Evolutionary conservation across 2,888 invertebrate genomes (phyloP).

Genomic region (Sturmia bella): DNA sequence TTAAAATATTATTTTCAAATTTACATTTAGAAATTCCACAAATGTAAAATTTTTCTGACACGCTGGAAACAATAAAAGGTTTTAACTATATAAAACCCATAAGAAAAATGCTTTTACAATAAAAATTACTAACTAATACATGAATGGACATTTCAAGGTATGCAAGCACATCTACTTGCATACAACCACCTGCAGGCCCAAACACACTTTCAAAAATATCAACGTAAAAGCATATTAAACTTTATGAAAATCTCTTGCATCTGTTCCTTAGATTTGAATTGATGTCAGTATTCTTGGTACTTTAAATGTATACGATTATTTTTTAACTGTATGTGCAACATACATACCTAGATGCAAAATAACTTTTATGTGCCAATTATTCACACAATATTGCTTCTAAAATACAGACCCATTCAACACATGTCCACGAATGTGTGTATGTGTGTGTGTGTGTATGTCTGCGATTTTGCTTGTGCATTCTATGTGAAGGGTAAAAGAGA

Average conservation of each 20-base stretch:
- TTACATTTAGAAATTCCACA: not conserved
- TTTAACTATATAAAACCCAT: constrained; percentile 36
- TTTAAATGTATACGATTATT: constrained; percentile 21
- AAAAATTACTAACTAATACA: constrained; percentile 42
- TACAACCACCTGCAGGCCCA: too few species aligned
- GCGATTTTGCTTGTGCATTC: not conserved
- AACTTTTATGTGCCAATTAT: constrained; percentile 65
- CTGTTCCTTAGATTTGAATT: constrained; percentile 50
- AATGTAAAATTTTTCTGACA: constrained; percentile 20
- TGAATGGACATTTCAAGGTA: constrained; percentile 1
- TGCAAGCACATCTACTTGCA: not conserved
- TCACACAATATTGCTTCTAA: constrained; percentile 63
- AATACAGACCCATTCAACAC: constrained; percentile 8
- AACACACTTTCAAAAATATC: too few species aligned
- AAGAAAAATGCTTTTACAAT: constrained; percentile 44
- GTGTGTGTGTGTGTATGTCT: not conserved
- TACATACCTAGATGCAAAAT: constrained; percentile 37
- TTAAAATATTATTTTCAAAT: not conserved
- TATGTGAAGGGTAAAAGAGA: not conserved
- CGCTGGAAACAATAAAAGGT: constrained; percentile 41
- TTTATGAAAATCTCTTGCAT: constrained; percentile 44
- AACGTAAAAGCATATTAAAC: constrained; percentile 18
- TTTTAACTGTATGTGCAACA: not conserved
- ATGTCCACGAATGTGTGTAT: constrained; percentile 6
- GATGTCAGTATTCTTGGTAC: constrained; percentile 3